Conservation (phyloP, 2,888 invertebrate genomes). For the Pyrrhosoma nymphula region DNA sequence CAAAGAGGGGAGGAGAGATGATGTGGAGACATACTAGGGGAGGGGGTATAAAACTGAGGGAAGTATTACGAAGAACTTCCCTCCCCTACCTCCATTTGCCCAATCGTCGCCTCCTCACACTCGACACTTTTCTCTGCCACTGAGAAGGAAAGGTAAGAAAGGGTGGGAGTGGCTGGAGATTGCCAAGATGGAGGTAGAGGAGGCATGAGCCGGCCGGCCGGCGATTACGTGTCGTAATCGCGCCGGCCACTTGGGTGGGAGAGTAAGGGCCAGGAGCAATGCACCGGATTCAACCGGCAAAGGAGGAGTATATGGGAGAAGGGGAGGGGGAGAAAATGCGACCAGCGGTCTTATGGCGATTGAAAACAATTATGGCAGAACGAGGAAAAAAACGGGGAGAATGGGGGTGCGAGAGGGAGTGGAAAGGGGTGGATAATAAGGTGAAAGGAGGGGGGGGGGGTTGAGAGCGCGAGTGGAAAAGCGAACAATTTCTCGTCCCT, state of each 20-base stretch:
- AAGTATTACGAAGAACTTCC: not conserved
- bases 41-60: too few species aligned
- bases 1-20: not conserved
- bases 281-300: not conserved
- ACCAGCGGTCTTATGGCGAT: not conserved
- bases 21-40: too few species aligned
- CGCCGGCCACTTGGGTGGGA: not conserved
- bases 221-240: slow-evolving; percentile 58
- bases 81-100: not conserved
- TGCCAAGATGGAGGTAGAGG: not conserved
- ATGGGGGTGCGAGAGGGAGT: not conserved
- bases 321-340: not conserved
- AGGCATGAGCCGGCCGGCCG: not conserved
- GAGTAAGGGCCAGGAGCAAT: not conserved
- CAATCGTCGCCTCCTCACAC: not conserved
- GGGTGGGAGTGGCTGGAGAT: not conserved
- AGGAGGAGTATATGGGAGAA: not conserved
- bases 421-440: not conserved
- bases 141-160: not conserved
- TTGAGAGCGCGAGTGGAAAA: not conserved
- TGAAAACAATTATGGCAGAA: not conserved
- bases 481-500: not conserved
- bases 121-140: not conserved
- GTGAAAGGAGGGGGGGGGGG: too few species aligned
- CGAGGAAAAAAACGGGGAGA: not conserved